Conservation (phyloP, 2,888 invertebrate genomes). For the Disparrhopalites patrizii region DNA sequence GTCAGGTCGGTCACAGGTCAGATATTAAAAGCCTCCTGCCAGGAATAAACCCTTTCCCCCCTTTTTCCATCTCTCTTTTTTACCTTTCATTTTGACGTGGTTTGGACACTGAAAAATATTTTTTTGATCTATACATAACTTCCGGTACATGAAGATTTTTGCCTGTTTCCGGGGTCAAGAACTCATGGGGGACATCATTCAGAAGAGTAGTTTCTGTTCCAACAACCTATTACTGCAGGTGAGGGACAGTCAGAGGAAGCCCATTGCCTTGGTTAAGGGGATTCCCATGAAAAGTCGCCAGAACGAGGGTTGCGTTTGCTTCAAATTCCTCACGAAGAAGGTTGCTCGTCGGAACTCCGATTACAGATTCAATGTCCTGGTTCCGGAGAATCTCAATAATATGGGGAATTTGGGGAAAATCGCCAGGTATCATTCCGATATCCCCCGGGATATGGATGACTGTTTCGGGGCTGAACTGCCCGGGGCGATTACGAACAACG, state of each 20-base stretch:
- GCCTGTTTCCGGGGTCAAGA: neutral
- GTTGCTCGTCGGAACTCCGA: neutral
- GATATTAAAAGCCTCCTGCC: no score
- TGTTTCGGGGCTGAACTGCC: slow-evolving; percentile 8
- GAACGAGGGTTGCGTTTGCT: no score
- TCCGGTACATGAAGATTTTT: neutral
- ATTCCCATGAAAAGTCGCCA: no score
- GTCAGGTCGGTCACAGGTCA: no score
- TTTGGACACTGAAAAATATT: neutral
- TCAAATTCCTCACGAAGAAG: neutral
- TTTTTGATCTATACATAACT: neutral
- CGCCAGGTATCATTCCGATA: neutral
- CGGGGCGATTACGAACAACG: neutral
- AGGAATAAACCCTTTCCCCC: no score
- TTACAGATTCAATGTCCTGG: neutral
- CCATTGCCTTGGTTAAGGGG: neutral
- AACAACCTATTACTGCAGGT: neutral
- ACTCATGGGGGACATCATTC: neutral
- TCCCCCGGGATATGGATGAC: slow-evolving; percentile 3
- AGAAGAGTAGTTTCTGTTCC: neutral
- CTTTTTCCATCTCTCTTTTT: no score
- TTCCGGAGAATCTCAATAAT: neutral
- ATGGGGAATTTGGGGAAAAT: slow-evolving; percentile 9
- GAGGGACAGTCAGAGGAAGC: neutral
- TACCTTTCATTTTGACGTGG: neutral